A percentile compares a stretch with the other conserved stretches of the same genome.
Conservation (phyloP, 2,888 invertebrate genomes). For the Meiosimyza platycephala region DNA sequence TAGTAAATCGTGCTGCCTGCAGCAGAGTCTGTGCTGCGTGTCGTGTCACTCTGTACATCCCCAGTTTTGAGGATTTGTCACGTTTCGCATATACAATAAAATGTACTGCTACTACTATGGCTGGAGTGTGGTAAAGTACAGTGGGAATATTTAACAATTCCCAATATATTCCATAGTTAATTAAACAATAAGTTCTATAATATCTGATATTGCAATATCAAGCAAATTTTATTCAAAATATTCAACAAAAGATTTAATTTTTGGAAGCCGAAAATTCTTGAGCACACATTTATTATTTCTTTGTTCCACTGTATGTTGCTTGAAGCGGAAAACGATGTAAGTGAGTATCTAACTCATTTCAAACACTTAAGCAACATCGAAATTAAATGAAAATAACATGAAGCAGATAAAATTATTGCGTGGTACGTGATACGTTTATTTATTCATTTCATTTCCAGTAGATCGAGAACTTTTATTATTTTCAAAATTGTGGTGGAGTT, state of each 20-base stretch:
- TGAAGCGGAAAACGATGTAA: neutral
- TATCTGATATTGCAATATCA: no score
- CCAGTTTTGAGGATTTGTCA: conserved; percentile 13
- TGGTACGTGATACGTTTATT: conserved; percentile 1
- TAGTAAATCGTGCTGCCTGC: no score
- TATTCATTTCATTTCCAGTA: neutral
- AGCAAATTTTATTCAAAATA: no score
- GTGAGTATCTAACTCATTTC: conserved; percentile 15
- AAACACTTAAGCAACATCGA: conserved; percentile 5
- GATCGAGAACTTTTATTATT: no score
- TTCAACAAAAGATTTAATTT: no score
- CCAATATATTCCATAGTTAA: no score
- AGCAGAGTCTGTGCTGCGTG: neutral
- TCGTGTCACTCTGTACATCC: conserved; percentile 18
- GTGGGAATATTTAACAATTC: neutral
- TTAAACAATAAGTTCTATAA: no score
- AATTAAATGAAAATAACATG: conserved; percentile 10
- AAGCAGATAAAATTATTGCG: conserved; percentile 18
- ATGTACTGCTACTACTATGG: neutral
- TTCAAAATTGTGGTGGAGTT: no score
- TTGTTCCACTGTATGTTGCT: no score
- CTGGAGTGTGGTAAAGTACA: neutral
- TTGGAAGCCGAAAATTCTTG: no score
- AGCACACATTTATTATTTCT: no score
- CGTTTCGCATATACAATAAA: conserved; percentile 20